A percentile compares a stretch with the other conserved stretches of the same genome.
Conservation (phyloP, 2,888 invertebrate species). For the Plagodis pulveraria region DNA sequence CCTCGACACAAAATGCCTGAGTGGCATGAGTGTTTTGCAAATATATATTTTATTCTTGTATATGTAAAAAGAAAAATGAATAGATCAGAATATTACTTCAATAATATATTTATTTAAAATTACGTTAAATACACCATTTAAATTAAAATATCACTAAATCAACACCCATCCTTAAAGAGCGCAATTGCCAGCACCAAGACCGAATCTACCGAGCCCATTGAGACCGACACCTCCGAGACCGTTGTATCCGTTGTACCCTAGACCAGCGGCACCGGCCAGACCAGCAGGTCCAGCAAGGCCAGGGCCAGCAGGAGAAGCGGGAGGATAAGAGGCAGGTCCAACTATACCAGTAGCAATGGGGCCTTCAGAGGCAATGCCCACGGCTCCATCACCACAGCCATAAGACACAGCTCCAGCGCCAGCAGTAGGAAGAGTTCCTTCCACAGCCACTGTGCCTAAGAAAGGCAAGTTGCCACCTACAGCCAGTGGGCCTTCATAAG, state of each 20-base stretch:
- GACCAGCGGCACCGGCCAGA: neutral
- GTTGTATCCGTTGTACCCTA: constrained; percentile 18
- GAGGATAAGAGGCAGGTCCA: constrained; percentile 11
- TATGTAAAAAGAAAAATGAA: too few species aligned
- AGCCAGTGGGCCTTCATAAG: constrained; percentile 46
- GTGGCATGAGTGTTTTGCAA: too few species aligned
- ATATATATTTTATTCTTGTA: too few species aligned
- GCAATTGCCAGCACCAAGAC: constrained; percentile 23
- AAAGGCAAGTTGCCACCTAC: constrained; percentile 56
- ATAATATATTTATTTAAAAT: neutral
- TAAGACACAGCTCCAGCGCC: constrained; percentile 55
- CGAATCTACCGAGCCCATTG: constrained; percentile 25
- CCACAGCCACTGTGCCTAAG: constrained; percentile 50
- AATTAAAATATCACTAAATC: neutral
- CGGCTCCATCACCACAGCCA: constrained; percentile 48
- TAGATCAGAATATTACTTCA: too few species aligned
- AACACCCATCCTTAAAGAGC: constrained; percentile 11
- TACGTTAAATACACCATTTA: neutral
- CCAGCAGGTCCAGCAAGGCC: constrained; percentile 1
- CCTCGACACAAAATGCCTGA: too few species aligned
- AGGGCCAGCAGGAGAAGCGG: constrained; percentile 13
- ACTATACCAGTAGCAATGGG: constrained; percentile 34
- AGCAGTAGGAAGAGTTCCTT: constrained; percentile 50
- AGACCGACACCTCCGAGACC: constrained; percentile 17
- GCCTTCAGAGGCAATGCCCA: constrained; percentile 48